Evolutionary conservation across 1,140 invertebrate species (phyloP), one percentile per base, ranked within the genome.

Genomic region (Sarcophaga peregrina): DNA sequence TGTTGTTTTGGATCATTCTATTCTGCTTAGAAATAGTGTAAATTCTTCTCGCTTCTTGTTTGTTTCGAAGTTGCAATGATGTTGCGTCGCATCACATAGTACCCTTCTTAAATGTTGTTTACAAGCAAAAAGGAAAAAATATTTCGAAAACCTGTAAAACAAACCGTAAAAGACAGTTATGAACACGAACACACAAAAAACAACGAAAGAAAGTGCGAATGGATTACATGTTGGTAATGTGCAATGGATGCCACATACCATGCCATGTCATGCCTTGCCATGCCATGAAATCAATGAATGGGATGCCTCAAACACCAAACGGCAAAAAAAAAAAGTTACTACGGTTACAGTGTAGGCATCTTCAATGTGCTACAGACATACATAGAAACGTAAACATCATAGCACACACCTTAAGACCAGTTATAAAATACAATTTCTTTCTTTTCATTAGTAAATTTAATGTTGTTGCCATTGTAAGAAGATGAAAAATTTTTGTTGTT

Each of bases 351-450:
- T n/a, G 15, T n/a, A 13, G n/a, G 54, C 15, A 58, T 0, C 3
- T 37, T 37, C 25, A 37, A 37, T 37, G 25, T 1, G 25, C 25
- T 37, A 37, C 25, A 37, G 25, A 37, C 25, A 37, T 37, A 37
- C 25, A 37, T 37, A 37, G 25, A 37, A 37, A 37, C 25, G 25
- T 37, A 37, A 52, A 8, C n/a, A 17, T 48, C 13, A 25, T 37
- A 13, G 45, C 74, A 13, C 7, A 76, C 46, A 73, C 68, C 68
- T 73, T 73, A 47, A 76, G 74, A 76, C 74, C 74, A 76, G 74
- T 76, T 76, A 76, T 76, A 47, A 17, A 15, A 74, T 7, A 62
- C 8, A 10, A 62, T 15, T 37, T 37, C 25, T 37, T 37, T 37
- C 25, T 37, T 58, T n/a, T n/a, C 15, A 58, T n/a, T n/a, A 58